phyloP scores from a whole-genome alignment of 2,797 vertebrate species.

The Diplodus puntazzo region DNA sequence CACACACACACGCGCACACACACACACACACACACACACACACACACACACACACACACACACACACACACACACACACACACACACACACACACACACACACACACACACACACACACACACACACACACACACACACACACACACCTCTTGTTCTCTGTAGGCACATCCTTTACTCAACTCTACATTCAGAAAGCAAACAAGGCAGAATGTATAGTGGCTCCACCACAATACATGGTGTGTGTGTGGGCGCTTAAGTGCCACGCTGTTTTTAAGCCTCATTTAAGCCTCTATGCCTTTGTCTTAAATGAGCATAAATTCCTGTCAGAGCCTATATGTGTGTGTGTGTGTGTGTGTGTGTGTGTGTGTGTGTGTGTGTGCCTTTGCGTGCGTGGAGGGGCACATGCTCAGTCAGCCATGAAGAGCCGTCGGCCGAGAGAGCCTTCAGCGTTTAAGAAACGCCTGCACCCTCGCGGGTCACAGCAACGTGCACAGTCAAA shows the following conservation, averaged over 20 bases:
- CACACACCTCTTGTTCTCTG: slow-evolving; percentile 29
- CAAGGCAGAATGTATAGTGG: slow-evolving; percentile 10
- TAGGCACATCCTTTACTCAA: not conserved
- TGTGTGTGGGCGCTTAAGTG: slow-evolving; percentile 17
- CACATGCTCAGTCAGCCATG: slow-evolving; percentile 49
- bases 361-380: not conserved
- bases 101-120: slow-evolving; percentile 8
- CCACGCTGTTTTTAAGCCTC: slow-evolving; percentile 27
- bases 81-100: slow-evolving; percentile 46
- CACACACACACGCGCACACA: slow-evolving; percentile 41
- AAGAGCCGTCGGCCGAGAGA: slow-evolving; percentile 41
- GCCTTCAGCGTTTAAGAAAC: slow-evolving; percentile 45
- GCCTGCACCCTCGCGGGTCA: slow-evolving; percentile 23
- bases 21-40: slow-evolving; percentile 42
- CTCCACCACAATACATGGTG: slow-evolving; percentile 10
- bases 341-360: slow-evolving; percentile 7
- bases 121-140: slow-evolving; percentile 37
- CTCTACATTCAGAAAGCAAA: slow-evolving; percentile 25
- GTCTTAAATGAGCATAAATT: slow-evolving; percentile 45
- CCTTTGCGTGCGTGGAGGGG: slow-evolving; percentile 4
- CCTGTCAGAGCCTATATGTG: slow-evolving; percentile 2
- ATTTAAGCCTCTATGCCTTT: slow-evolving; percentile 46
- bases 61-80: slow-evolving; percentile 9
- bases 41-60: slow-evolving; percentile 35
- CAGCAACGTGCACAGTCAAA: slow-evolving; percentile 14